Conservation (phyloP, 2,113 vertebrate species). For the Clarias gariepinus region DNA sequence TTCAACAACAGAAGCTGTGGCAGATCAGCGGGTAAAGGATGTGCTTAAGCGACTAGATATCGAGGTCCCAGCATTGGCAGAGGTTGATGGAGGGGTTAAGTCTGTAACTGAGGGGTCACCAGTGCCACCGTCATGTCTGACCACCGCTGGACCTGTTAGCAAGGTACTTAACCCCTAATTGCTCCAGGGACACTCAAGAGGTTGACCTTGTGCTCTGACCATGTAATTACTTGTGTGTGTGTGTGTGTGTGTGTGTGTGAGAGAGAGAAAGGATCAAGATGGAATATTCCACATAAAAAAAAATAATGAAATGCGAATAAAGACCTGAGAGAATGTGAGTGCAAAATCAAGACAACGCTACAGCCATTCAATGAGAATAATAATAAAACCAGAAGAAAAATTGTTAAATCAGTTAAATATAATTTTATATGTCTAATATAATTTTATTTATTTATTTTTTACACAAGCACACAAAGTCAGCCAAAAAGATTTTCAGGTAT, state of each 20-base stretch:
- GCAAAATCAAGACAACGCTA: not conserved
- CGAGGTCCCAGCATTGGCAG: not conserved
- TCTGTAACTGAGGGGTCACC: slow-evolving; percentile 1
- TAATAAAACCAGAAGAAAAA: no score
- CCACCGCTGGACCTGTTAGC: not conserved
- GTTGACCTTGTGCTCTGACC: not conserved
- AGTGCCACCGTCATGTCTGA: not conserved
- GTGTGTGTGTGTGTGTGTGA: not conserved
- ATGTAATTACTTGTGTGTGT: not conserved
- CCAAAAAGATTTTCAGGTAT: no score
- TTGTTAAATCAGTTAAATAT: no score
- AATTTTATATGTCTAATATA: no score
- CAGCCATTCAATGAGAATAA: not conserved
- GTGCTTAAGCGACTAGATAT: not conserved
- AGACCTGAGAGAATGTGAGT: not conserved
- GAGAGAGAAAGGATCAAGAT: not conserved
- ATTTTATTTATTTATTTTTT: no score
- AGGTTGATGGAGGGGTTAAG: not conserved
- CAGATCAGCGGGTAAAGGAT: not conserved
- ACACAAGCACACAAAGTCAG: no score
- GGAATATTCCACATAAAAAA: not conserved
- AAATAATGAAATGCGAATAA: not conserved
- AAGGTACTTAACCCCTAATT: slow-evolving; percentile 1
- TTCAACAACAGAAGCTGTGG: not conserved
- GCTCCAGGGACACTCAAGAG: not conserved